These are phyloP conservation scores for Girardinichthys multiradiatus DNA, from an alignment of 2,113 vertebrate species.

Conservation along the genomic window DNA sequence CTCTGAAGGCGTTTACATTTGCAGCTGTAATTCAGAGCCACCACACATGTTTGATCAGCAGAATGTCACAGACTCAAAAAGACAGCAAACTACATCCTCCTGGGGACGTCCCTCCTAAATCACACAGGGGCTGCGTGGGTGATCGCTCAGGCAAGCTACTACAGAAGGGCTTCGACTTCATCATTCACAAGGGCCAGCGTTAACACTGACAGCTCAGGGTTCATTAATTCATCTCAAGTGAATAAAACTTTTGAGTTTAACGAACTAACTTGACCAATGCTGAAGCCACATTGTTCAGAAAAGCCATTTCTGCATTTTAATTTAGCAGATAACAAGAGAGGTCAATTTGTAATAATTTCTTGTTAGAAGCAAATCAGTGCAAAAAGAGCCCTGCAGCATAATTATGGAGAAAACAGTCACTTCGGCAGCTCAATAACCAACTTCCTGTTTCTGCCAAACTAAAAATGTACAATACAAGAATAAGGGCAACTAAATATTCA, in stretches of 20 bases:
- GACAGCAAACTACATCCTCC: constrained; percentile 77
- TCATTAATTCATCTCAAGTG: constrained; percentile 23
- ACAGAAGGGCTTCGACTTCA: constrained; percentile 28
- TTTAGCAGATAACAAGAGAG: neutral
- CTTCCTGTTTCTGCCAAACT: constrained; percentile 29
- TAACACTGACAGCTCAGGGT: constrained; percentile 32
- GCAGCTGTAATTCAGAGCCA: constrained; percentile 72
- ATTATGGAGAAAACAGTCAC: neutral
- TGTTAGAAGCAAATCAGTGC: neutral
- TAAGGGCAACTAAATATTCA: neutral
- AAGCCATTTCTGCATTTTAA: neutral
- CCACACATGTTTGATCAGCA: constrained; percentile 82
- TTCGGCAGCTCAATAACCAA: constrained; percentile 17
- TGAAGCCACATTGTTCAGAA: neutral
- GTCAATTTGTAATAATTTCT: neutral
- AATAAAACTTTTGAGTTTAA: constrained; percentile 6
- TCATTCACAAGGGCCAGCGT: constrained; percentile 29
- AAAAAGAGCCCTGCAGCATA: neutral
- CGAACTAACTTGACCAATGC: neutral
- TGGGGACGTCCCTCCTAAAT: constrained; percentile 73
- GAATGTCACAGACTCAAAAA: constrained; percentile 85
- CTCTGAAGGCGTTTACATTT: constrained; percentile 66
- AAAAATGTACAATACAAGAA: constrained; percentile 11
- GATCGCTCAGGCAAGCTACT: constrained; percentile 53
- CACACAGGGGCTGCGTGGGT: constrained; percentile 38